Conservation (phyloP, 2,113 vertebrate genomes). For the Acanthochromis polyacanthus region DNA sequence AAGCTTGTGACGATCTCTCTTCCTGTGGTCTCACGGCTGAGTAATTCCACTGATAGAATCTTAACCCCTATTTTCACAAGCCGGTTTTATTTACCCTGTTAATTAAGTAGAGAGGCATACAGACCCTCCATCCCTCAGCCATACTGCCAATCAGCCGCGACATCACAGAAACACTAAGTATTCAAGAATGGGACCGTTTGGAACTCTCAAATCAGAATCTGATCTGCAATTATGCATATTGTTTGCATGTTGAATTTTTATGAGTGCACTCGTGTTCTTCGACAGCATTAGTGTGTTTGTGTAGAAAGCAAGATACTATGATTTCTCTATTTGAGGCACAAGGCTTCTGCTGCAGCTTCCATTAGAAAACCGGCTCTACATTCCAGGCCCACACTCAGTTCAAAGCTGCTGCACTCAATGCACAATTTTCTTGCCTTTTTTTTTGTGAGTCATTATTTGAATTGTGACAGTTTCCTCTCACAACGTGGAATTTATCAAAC, state of each 20-base stretch:
- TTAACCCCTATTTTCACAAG: constrained; percentile 72
- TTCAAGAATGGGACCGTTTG: constrained; percentile 47
- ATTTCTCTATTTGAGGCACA: constrained; percentile 34
- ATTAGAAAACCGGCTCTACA: constrained; percentile 5
- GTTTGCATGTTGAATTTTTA: constrained; percentile 59
- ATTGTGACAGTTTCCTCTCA: constrained; percentile 57
- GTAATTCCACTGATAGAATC: constrained; percentile 77
- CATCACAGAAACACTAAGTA: constrained; percentile 43
- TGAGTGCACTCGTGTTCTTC: constrained; percentile 34
- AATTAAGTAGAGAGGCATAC: constrained; percentile 65
- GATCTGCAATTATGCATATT: constrained; percentile 53
- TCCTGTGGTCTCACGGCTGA: constrained; percentile 74
- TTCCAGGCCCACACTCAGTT: constrained; percentile 32
- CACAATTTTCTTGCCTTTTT: constrained; percentile 20
- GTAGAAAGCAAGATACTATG: not conserved
- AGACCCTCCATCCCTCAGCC: constrained; percentile 42
- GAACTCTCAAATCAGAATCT: constrained; percentile 50
- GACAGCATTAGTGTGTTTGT: constrained; percentile 10
- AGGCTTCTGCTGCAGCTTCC: constrained; percentile 19
- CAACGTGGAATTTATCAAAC: constrained; percentile 61
- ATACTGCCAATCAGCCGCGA: constrained; percentile 41
- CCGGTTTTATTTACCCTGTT: constrained; percentile 74
- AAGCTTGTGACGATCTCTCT: constrained; percentile 61
- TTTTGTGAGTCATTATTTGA: constrained; percentile 56
- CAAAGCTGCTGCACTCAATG: constrained; percentile 37